These are phyloP conservation scores for Agrotis segetum DNA, from an alignment of 2,888 invertebrate genomes.

Conservation along the genomic window DNA sequence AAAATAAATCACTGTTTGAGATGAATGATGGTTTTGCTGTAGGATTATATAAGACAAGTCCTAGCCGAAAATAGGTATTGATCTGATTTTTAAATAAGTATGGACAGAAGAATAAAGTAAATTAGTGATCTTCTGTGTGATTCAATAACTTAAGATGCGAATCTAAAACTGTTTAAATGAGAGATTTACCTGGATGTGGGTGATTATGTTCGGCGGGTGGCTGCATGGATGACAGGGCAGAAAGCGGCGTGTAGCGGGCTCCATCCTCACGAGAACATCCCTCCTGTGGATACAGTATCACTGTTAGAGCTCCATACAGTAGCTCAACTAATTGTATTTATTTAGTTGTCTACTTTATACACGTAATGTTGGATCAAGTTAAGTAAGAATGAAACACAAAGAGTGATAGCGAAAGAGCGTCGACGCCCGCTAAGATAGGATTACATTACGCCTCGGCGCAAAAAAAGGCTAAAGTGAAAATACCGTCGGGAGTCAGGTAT, in stretches of 20 bases:
- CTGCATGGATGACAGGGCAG: slow-evolving; percentile 96
- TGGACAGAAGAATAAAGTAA: neutral
- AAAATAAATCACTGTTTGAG: neutral
- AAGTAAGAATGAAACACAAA: slow-evolving; percentile 32
- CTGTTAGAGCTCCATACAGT: slow-evolving; percentile 9
- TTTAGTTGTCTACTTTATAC: slow-evolving; percentile 12
- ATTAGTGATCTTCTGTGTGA: neutral
- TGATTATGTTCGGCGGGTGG: slow-evolving; percentile 92
- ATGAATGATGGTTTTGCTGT: neutral
- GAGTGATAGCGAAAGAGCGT: slow-evolving; percentile 10
- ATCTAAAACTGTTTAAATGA: neutral
- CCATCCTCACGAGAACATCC: slow-evolving; percentile 85
- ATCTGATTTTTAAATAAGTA: neutral
- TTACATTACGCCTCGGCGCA: slow-evolving; percentile 38
- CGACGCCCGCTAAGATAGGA: slow-evolving; percentile 25
- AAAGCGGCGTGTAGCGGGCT: slow-evolving; percentile 94
- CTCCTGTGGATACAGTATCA: slow-evolving; percentile 75
- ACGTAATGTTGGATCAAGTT: slow-evolving; percentile 15
- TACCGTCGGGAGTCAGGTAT: slow-evolving; percentile 30
- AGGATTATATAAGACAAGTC: neutral
- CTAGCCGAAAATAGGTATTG: neutral
- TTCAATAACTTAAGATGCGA: neutral
- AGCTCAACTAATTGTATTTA: slow-evolving; percentile 8
- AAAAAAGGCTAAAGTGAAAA: slow-evolving; percentile 46
- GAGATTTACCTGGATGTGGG: slow-evolving; percentile 90